phyloP scores from a whole-genome alignment of 2,888 invertebrate species.

The Melanotus villosus region DNA sequence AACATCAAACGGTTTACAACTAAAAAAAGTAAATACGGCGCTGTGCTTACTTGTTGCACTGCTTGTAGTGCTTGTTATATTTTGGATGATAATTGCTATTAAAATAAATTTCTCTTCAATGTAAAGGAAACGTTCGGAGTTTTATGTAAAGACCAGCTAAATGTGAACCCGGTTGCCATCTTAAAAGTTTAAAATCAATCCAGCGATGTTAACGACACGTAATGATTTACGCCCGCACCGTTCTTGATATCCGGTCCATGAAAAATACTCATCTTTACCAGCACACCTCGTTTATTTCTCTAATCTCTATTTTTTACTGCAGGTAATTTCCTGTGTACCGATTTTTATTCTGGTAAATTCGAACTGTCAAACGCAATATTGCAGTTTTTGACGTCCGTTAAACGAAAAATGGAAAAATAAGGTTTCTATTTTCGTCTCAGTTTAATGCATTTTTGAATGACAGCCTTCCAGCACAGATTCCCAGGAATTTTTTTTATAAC shows the following conservation, averaged over 20 bases:
- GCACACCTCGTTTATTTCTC: conserved; percentile 32
- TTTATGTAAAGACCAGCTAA: too few relatives aligned
- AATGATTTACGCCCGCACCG: conserved; percentile 51
- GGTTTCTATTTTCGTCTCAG: neutral
- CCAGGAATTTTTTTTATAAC: too few relatives aligned
- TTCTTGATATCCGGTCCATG: conserved; percentile 31
- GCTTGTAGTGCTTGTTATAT: neutral
- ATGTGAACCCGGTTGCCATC: too few relatives aligned
- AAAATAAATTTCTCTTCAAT: conserved; percentile 10
- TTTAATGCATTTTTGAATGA: neutral
- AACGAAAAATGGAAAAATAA: neutral
- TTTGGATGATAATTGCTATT: neutral
- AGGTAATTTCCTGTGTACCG: conserved; percentile 52
- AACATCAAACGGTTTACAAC: neutral
- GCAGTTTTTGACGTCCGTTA: conserved; percentile 8
- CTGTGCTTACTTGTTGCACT: too few relatives aligned
- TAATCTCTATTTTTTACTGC: conserved; percentile 50
- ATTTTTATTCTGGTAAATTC: conserved; percentile 32
- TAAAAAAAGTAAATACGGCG: conserved; percentile 11
- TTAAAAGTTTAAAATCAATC: conserved; percentile 54
- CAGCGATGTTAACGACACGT: conserved; percentile 52
- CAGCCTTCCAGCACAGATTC: too few relatives aligned
- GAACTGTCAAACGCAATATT: conserved; percentile 31
- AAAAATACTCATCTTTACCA: conserved; percentile 34
- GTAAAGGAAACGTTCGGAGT: too few relatives aligned